Evolutionary conservation across 2,888 invertebrate genomes (phyloP).

Genomic region (Campopleginae sp.): DNA sequence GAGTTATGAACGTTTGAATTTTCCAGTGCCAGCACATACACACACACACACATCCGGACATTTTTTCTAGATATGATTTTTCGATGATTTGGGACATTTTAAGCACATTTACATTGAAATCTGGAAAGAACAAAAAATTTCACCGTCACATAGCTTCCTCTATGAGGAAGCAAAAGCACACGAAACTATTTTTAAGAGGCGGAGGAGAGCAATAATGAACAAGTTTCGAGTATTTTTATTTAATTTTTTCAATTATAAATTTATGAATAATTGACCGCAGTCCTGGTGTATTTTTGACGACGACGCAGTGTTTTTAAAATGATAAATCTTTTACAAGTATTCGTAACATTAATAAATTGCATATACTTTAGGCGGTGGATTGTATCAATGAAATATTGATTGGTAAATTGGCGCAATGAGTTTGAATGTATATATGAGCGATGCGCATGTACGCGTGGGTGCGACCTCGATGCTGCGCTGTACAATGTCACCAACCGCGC

Average conservation of each 20-base stretch:
- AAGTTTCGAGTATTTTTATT: neutral
- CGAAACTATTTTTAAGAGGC: too few relatives aligned
- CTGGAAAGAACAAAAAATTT: too few relatives aligned
- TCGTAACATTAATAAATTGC: neutral
- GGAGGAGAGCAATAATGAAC: neutral
- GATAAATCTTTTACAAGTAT: neutral
- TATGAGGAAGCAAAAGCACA: too few relatives aligned
- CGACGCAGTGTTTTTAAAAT: neutral
- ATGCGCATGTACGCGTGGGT: slow-evolving; percentile 20
- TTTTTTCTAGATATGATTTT: too few relatives aligned
- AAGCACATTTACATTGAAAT: too few relatives aligned
- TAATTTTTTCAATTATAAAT: slow-evolving; percentile 1
- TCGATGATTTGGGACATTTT: too few relatives aligned
- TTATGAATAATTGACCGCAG: neutral
- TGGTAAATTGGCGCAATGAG: slow-evolving; percentile 40
- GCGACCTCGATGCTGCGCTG: slow-evolving; percentile 25
- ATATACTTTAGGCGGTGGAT: slow-evolving; percentile 14
- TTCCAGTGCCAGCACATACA: too few relatives aligned
- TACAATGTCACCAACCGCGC: slow-evolving; percentile 9
- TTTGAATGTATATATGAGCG: slow-evolving; percentile 11
- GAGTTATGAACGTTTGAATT: too few relatives aligned
- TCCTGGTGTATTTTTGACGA: neutral
- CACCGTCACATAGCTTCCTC: too few relatives aligned
- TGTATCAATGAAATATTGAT: slow-evolving; percentile 42
- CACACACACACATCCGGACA: too few relatives aligned